phyloP scores from a whole-genome alignment of 2,888 invertebrate species.

The Itoplectis maculator region DNA sequence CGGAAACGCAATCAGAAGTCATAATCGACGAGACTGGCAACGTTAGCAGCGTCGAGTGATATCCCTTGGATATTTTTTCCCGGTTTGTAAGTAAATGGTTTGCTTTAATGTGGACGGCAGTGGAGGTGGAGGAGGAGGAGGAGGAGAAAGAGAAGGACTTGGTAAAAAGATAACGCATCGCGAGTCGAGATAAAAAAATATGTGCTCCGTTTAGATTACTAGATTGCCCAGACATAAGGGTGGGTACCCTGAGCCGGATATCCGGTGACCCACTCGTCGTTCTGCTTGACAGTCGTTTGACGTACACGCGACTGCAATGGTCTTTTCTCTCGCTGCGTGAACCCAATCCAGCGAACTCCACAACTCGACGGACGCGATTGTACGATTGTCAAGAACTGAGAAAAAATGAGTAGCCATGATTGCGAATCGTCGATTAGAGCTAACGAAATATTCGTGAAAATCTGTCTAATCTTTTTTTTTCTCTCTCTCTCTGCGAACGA shows the following conservation, averaged over 20 bases:
- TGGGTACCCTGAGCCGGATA: conserved; percentile 41
- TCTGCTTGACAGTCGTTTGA: conserved; percentile 6
- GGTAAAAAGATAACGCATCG: conserved; percentile 6
- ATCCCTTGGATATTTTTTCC: conserved; percentile 29
- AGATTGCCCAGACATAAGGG: conserved; percentile 19
- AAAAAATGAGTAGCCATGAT: too few relatives aligned
- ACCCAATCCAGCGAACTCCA: conserved; percentile 20
- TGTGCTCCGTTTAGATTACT: conserved; percentile 39
- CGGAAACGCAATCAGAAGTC: conserved; percentile 61
- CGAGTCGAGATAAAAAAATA: conserved; percentile 38
- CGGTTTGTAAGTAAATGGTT: conserved; percentile 36
- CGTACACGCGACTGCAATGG: conserved; percentile 8
- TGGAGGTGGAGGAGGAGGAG: not conserved
- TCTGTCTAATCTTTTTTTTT: too few relatives aligned
- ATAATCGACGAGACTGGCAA: conserved; percentile 50
- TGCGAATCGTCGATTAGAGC: too few relatives aligned
- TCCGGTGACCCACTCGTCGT: conserved; percentile 41
- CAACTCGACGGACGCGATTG: conserved; percentile 14
- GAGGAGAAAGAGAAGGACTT: conserved; percentile 10
- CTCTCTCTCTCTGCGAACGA: too few relatives aligned
- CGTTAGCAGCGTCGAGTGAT: conserved; percentile 1
- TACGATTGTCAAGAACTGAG: conserved; percentile 19
- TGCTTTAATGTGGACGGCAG: conserved; percentile 17
- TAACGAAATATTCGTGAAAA: too few relatives aligned
- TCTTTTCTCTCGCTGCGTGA: not conserved